Conservation (phyloP, 2,113 vertebrate species). For the Osmerus eperlanus region DNA sequence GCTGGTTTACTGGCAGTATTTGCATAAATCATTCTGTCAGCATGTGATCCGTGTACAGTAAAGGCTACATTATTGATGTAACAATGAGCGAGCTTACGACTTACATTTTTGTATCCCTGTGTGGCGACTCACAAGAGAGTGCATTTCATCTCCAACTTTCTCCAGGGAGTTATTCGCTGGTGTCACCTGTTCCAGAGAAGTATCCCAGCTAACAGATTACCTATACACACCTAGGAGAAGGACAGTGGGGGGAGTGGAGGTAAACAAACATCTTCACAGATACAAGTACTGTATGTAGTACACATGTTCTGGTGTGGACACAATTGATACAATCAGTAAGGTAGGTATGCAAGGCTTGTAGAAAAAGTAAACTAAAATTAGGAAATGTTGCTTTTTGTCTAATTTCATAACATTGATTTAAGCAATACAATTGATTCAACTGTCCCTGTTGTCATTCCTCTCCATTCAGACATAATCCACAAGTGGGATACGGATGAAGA, state of each 20-base stretch:
- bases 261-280: neutral
- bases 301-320: neutral
- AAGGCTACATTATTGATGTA: neutral
- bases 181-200: conserved; percentile 9
- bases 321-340: neutral
- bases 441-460: conserved; percentile 30
- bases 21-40: no score
- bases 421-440: conserved; percentile 19
- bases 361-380: neutral
- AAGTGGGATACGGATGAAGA: conserved; percentile 64
- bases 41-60: neutral
- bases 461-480: conserved; percentile 60
- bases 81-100: neutral
- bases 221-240: neutral
- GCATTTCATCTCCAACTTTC: neutral
- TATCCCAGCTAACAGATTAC: neutral
- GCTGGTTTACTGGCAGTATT: no score
- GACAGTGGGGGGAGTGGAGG: neutral
- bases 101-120: conserved; percentile 1
- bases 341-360: neutral
- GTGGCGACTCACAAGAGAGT: neutral
- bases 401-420: neutral
- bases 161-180: neutral
- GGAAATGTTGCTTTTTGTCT: neutral
- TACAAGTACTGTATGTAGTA: neutral